Evolutionary conservation across 2,797 vertebrate species (phyloP), one percentile per base, ranked within the genome.

Genomic region (Petrocephalus sullivani): DNA sequence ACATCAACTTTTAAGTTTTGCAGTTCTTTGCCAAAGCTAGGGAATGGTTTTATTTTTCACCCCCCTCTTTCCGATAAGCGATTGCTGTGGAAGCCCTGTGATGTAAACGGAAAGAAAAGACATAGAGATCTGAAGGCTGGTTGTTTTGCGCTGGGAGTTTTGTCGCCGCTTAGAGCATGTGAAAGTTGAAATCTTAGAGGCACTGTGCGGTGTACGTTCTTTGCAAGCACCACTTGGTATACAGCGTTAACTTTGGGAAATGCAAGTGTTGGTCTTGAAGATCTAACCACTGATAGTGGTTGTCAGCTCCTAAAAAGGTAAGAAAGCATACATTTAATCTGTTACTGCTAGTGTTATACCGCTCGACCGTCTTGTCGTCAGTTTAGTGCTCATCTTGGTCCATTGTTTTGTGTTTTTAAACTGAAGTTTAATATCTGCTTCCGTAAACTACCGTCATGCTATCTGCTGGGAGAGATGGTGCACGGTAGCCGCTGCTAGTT

Each of bases 171-270:
- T 93, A 93, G 95, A 95, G 94, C 95, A 91, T 94, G 95, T 94
- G 94, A 96, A 98, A 97, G 96, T 97, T 97, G 94, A 94, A 96
- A 96, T 96, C 94, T 95, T 95, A 93, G 93, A 93, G 93, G 94
- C 91, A 93, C 93, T 92, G 94, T 94, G 95, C 95, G 96, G 95
- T 96, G 95, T 93, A 94, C 94, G 95, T 94, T 95, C 94, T 96
- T 93, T 94, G 92, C 94, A 93, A 96, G 94, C 93, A 94, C 94
- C 94, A 94, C 94, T 94, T 94, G 94, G 92, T 93, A 92, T 96
- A 94, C 95, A 96, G 96, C 96, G 96, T 96, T 97, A 98, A 99
- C 97, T 99, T 98, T 98, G 96, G 97, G 97, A 97, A 96, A 98
- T 98, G 97, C 97, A 95, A 97, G 96, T 96, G 95, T 97, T 96